These are phyloP conservation scores for Coccyzus lansbergi DNA, from an alignment of 2,797 vertebrate species.

Conservation along the genomic window DNA sequence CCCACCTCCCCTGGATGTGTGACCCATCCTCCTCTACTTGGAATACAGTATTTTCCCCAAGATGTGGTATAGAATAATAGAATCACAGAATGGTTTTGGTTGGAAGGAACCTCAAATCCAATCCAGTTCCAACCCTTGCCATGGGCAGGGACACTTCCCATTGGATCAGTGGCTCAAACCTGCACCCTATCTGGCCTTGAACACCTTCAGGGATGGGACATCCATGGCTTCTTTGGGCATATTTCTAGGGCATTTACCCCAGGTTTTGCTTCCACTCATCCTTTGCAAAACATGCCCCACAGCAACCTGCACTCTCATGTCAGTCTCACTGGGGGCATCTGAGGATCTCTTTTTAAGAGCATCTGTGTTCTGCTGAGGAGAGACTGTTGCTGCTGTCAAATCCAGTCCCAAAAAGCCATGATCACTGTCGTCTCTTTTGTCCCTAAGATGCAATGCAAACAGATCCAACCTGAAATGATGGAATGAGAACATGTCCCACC, in stretches of 20 bases:
- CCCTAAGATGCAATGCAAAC: too few relatives aligned
- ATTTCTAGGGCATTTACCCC: not conserved
- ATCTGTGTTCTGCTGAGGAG: not conserved
- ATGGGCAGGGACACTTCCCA: too few relatives aligned
- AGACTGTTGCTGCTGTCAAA: not conserved
- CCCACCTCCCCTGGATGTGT: accelerated
- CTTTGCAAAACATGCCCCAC: not conserved
- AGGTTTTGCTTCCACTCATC: not conserved
- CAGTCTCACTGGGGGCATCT: accelerated
- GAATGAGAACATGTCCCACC: not conserved
- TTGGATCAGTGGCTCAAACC: too few relatives aligned
- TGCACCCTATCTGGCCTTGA: too few relatives aligned
- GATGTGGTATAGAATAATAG: not conserved
- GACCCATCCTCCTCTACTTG: not conserved
- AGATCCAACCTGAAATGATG: too few relatives aligned
- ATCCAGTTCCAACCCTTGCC: too few relatives aligned
- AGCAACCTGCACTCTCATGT: accelerated
- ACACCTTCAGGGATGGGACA: too few relatives aligned
- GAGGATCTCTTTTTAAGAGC: not conserved
- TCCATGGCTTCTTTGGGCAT: too few relatives aligned
- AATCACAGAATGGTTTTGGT: too few relatives aligned
- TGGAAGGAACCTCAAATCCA: too few relatives aligned
- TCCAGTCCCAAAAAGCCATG: not conserved
- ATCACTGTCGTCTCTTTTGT: too few relatives aligned
- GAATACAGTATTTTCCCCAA: accelerated